phyloP scores from a whole-genome alignment of 1,140 invertebrate genomes.

The Teleogryllus occipitalis region DNA sequence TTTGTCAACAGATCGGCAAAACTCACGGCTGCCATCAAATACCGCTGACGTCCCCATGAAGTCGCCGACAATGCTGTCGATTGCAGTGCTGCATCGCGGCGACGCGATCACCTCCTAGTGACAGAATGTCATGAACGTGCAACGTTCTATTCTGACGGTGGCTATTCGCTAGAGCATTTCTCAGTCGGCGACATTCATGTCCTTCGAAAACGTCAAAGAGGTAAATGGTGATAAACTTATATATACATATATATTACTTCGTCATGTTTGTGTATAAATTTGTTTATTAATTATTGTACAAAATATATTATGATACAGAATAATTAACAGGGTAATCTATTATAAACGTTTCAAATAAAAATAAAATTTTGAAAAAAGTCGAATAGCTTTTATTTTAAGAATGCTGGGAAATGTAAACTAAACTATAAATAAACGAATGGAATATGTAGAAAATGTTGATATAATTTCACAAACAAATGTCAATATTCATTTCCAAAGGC shows the following conservation, averaged over 20 bases:
- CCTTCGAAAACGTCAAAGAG: background rate
- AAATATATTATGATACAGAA: conserved; percentile 6
- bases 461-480: background rate
- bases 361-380: conserved; percentile 1
- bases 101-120: too few relatives aligned
- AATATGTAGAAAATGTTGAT: background rate
- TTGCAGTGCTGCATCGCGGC: too few relatives aligned
- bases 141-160: too few relatives aligned
- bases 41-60: too few relatives aligned
- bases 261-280: conserved; percentile 2
- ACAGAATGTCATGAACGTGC: too few relatives aligned
- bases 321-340: conserved; percentile 5
- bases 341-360: background rate
- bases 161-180: background rate
- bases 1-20: too few relatives aligned
- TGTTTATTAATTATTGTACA: conserved; percentile 6
- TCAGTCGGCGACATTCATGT: background rate
- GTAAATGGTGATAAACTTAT: conserved; percentile 1
- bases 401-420: background rate
- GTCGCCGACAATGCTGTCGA: too few relatives aligned
- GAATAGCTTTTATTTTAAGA: background rate
- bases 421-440: background rate
- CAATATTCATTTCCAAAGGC: background rate
- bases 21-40: too few relatives aligned
- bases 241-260: background rate